Percentiles rank a stretch among this genome's conserved stretches.
Evolutionary conservation across 2,113 vertebrate genomes (phyloP).

Genomic region (Embiotoca jacksoni): DNA sequence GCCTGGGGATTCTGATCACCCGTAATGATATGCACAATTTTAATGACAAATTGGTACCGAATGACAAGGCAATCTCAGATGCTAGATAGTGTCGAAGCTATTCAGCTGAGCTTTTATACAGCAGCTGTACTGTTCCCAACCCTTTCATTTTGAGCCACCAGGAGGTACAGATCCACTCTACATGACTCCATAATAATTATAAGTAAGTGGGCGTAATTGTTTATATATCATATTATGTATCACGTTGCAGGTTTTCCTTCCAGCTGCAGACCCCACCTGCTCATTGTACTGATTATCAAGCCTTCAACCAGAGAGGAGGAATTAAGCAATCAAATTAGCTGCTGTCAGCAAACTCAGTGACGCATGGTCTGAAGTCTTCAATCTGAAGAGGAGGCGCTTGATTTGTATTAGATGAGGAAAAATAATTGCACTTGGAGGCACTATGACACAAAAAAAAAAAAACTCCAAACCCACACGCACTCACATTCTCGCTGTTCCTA

Average conservation of each 20-base stretch:
- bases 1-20: no score
- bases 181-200: neutral
- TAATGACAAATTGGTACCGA: no score
- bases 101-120: no score
- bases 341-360: neutral
- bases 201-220: neutral
- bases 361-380: neutral
- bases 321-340: slow-evolving; percentile 7
- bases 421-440: neutral
- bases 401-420: slow-evolving; percentile 1
- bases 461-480: neutral
- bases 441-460: neutral
- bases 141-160: neutral
- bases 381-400: neutral
- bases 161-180: neutral
- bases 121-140: no score
- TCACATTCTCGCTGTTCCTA: slow-evolving; percentile 21
- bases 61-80: no score
- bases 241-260: slow-evolving; percentile 18
- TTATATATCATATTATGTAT: no score
- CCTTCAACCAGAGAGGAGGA: neutral
- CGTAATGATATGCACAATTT: no score
- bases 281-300: slow-evolving; percentile 44
- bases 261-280: slow-evolving; percentile 2
- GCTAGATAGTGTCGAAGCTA: no score